These are phyloP conservation scores for Drosophila koepferae DNA, from an alignment of 2,888 invertebrate genomes.

Conservation along the genomic window DNA sequence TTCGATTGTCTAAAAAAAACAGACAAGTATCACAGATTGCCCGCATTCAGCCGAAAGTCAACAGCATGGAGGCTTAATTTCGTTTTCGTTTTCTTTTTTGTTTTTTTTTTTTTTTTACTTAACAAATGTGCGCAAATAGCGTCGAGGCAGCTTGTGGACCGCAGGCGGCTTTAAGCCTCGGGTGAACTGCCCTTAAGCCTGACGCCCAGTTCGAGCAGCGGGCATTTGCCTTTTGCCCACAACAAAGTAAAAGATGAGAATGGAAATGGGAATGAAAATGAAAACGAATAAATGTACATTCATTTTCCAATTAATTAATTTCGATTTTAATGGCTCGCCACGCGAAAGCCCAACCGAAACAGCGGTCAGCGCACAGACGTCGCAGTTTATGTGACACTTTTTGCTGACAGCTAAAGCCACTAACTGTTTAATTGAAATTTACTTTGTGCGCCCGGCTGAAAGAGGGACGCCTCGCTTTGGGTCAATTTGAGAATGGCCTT, in stretches of 20 bases:
- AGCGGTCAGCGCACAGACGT: slow-evolving; percentile 30
- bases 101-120: slow-evolving; percentile 14
- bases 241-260: neutral
- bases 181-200: slow-evolving; percentile 16
- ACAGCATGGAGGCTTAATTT: slow-evolving; percentile 33
- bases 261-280: slow-evolving; percentile 27
- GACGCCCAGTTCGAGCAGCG: slow-evolving; percentile 19
- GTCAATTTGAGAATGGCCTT: slow-evolving; percentile 1
- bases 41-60: slow-evolving; percentile 43
- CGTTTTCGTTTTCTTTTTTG: neutral
- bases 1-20: slow-evolving; percentile 46
- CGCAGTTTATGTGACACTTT: slow-evolving; percentile 66
- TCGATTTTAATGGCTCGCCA: slow-evolving; percentile 63
- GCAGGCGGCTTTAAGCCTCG: neutral
- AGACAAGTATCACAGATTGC: slow-evolving; percentile 34
- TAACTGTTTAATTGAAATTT: slow-evolving; percentile 73
- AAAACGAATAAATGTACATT: slow-evolving; percentile 47
- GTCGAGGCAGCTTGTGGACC: neutral
- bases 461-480: neutral
- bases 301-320: slow-evolving; percentile 79
- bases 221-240: slow-evolving; percentile 3
- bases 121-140: slow-evolving; percentile 32
- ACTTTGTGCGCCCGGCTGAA: slow-evolving; percentile 27
- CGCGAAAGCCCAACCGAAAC: slow-evolving; percentile 19
- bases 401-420: slow-evolving; percentile 65